Evolutionary conservation across 1,140 invertebrate species (phyloP).

Genomic region (Lepidurus arcticus): DNA sequence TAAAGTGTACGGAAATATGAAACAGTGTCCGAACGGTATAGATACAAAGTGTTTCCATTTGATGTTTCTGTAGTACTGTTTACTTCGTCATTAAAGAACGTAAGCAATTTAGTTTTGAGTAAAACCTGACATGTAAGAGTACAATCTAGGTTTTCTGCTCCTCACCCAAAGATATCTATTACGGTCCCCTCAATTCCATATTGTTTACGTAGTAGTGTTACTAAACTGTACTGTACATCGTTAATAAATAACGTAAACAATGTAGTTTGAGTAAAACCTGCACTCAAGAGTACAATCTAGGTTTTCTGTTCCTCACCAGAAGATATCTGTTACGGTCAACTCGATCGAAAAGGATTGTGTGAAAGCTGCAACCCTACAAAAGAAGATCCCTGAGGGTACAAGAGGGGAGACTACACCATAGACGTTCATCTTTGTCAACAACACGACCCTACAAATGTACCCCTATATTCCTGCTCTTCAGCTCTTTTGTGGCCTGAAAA

Average conservation of each 20-base stretch:
- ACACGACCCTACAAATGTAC: background rate
- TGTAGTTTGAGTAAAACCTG: too few species aligned
- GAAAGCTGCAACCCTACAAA: background rate
- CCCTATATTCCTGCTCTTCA: background rate
- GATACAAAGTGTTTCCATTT: too few species aligned
- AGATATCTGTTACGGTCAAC: background rate
- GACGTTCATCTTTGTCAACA: slow-evolving; percentile 18
- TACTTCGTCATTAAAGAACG: too few species aligned
- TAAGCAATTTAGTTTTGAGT: too few species aligned
- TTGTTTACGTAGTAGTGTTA: background rate
- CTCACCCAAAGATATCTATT: background rate
- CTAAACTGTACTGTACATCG: too few species aligned
- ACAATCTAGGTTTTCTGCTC: too few species aligned
- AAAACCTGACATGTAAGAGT: too few species aligned
- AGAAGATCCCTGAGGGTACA: background rate
- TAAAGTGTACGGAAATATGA: too few species aligned
- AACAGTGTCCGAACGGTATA: too few species aligned
- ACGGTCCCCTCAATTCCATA: background rate
- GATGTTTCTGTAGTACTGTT: background rate
- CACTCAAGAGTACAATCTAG: too few species aligned
- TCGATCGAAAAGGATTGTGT: background rate
- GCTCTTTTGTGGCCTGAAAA: slow-evolving; percentile 9
- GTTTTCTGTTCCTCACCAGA: background rate
- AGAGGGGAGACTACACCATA: background rate
- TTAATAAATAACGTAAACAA: too few species aligned